Evolutionary conservation across 2,888 invertebrate species (phyloP).

Genomic region (Melolontha melolontha): DNA sequence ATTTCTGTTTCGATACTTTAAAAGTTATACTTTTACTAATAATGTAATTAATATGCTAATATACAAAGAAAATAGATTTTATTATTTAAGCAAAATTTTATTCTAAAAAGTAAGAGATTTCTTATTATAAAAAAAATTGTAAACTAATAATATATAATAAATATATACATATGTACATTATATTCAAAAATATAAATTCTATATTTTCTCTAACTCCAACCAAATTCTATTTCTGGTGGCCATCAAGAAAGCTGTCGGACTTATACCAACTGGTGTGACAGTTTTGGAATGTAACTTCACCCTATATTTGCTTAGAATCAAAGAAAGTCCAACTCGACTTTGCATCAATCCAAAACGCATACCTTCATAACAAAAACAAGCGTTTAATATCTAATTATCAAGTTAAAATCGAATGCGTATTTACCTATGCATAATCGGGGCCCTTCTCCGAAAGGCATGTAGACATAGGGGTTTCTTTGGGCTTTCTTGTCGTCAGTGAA

Average conservation of each 20-base stretch:
- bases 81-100: too few species aligned
- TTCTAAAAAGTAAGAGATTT: too few species aligned
- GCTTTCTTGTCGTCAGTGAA: constrained; percentile 55
- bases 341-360: constrained; percentile 52
- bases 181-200: background rate
- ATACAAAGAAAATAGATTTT: too few species aligned
- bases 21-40: too few species aligned
- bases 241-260: constrained; percentile 48
- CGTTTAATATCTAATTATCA: background rate
- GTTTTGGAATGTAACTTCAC: constrained; percentile 48
- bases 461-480: constrained; percentile 50
- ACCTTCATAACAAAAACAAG: constrained; percentile 42
- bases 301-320: constrained; percentile 47
- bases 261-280: constrained; percentile 42
- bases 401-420: background rate
- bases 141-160: too few species aligned
- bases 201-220: constrained; percentile 46
- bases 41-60: too few species aligned
- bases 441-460: constrained; percentile 54
- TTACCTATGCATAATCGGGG: constrained; percentile 49
- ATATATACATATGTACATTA: too few species aligned
- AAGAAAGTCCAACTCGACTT: constrained; percentile 49
- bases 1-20: too few species aligned
- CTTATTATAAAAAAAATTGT: too few species aligned
- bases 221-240: constrained; percentile 47